A percentile compares a stretch with the other conserved stretches of the same genome.
Conservation (phyloP, 2,113 vertebrate genomes). For the Psammodynastes pulverulentus region DNA sequence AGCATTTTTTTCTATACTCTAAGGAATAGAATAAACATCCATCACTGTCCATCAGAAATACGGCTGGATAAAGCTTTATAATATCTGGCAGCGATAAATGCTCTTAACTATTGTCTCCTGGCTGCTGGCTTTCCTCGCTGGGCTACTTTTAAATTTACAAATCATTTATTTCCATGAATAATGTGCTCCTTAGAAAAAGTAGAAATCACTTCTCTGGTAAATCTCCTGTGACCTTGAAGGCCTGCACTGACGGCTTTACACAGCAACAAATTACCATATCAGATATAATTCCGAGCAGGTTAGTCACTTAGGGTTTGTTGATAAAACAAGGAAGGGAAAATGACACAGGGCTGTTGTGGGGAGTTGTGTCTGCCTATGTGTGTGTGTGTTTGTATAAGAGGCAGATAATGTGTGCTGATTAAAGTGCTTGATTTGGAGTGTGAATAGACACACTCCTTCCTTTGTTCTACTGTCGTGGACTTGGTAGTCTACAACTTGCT, state of each 20-base stretch:
- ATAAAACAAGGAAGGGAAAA: not conserved
- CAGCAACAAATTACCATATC: slow-evolving; percentile 19
- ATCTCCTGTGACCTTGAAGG: slow-evolving; percentile 10
- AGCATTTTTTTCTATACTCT: not conserved
- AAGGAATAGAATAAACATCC: not conserved
- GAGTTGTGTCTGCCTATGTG: not conserved
- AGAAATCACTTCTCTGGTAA: slow-evolving; percentile 6
- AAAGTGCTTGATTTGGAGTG: not conserved
- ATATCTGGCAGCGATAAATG: slow-evolving; percentile 4
- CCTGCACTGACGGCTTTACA: not conserved
- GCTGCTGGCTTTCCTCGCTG: not conserved
- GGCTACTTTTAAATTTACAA: slow-evolving; percentile 29
- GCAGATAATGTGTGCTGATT: not conserved
- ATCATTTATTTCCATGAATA: slow-evolving; percentile 24
- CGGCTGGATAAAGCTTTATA: slow-evolving; percentile 11
- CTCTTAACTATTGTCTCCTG: slow-evolving; percentile 9
- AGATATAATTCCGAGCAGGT: not conserved
- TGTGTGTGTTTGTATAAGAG: not conserved
- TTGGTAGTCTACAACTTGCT: not conserved
- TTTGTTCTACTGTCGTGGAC: not conserved
- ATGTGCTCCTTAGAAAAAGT: not conserved
- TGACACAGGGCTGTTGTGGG: not conserved
- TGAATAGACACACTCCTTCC: not conserved
- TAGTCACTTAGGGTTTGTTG: not conserved
- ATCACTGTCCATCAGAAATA: not conserved